A percentile compares a stretch with the other conserved stretches of the same genome.
phyloP scores from a whole-genome alignment of 2,113 vertebrate species.

The Thunnus maccoyii region DNA sequence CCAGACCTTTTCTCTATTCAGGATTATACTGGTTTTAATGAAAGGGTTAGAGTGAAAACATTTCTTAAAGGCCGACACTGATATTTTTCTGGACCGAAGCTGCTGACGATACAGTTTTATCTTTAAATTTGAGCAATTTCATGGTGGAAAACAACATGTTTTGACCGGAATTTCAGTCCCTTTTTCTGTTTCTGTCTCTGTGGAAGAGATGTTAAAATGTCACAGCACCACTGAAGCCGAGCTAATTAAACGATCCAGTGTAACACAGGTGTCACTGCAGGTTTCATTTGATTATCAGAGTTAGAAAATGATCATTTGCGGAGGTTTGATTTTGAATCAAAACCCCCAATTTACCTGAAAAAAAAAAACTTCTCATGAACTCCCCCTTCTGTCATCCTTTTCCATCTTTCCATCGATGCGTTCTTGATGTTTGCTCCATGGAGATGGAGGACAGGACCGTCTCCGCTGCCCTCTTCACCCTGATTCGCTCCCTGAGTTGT shows the following conservation, averaged over 20 bases:
- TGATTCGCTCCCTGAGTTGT: not conserved
- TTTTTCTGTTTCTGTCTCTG: not conserved
- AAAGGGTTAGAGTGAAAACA: conserved; percentile 27
- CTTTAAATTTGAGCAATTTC: not conserved
- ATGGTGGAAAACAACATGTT: not conserved
- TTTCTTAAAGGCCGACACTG: not conserved
- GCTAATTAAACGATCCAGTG: no score
- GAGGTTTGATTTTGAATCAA: not conserved
- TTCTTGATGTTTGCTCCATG: not conserved
- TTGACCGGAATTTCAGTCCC: not conserved
- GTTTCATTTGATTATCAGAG: no score
- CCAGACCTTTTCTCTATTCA: conserved; percentile 33
- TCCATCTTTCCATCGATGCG: not conserved
- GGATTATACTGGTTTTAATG: conserved; percentile 64
- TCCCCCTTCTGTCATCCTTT: not conserved
- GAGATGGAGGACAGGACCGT: not conserved
- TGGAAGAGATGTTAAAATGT: not conserved
- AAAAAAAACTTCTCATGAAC: not conserved
- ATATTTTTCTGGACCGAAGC: conserved; percentile 2
- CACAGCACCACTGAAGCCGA: not conserved
- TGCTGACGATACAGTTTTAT: not conserved
- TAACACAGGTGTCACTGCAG: no score
- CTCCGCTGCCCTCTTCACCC: not conserved
- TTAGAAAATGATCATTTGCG: no score
- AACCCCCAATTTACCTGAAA: not conserved